Evolutionary conservation across 2,113 vertebrate genomes (phyloP).

Genomic region (Ursus arctos): DNA sequence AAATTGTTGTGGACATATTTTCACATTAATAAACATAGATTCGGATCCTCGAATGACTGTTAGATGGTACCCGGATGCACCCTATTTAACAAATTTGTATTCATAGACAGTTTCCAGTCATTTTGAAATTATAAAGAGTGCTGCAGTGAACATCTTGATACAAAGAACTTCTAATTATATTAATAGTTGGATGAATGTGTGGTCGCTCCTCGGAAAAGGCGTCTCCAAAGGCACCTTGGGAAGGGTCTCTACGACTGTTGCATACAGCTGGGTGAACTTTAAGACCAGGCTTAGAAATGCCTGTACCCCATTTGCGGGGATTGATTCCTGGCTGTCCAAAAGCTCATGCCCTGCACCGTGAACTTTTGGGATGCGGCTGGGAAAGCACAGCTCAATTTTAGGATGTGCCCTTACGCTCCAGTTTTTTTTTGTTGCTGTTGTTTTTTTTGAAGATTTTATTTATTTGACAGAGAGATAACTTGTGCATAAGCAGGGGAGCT

Average conservation of each 20-base stretch:
- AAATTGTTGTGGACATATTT: neutral
- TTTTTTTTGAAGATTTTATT: neutral
- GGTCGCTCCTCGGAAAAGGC: neutral
- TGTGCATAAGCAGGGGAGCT: neutral
- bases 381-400: neutral
- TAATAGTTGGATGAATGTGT: neutral
- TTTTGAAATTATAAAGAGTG: neutral
- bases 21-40: neutral
- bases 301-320: neutral
- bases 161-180: neutral
- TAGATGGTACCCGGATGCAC: accelerated
- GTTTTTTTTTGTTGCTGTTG: neutral
- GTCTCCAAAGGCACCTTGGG: neutral
- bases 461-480: neutral
- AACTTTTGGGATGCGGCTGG: neutral
- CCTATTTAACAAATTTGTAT: neutral
- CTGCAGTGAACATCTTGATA: neutral
- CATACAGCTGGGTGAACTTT: neutral
- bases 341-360: accelerated
- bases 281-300: accelerated
- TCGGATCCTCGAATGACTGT: neutral
- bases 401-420: accelerated
- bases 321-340: neutral
- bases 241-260: no score
- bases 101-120: neutral